Evolutionary conservation across 2,113 vertebrate genomes (phyloP), one percentile per base, ranked within the genome.

Genomic region (Scartelaos histophorus): DNA sequence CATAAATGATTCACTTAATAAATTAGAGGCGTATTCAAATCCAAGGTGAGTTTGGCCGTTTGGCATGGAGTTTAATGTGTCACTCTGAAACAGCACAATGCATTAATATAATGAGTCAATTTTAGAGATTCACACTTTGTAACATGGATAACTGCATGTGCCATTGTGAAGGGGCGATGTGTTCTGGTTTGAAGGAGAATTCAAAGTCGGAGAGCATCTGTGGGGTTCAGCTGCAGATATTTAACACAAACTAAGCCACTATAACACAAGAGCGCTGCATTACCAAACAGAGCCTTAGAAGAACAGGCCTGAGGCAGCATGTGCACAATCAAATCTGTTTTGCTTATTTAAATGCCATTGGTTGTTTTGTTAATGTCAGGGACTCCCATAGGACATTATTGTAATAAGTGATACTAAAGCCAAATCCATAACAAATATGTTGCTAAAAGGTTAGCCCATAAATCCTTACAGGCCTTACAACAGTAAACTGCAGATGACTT

Each of bases 341-440:
- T 78, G 74, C 83, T 80, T 80, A 67, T 80, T 73, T 70, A 75
- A 89, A 91, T 85, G 81, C 79, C 78, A 88, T 60, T 67, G 62
- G 71, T 78, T 24, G 68, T 54, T 82, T 72, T 68, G 61, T 79
- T 83, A 85, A 88, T 83, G 79, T 46, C 84, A 87, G 58, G 0
- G 65, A 49, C 12, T 82, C 85, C 81, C 69, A 49, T 35, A 78
- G 67, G 64, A 70, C 67, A 58, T 7, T 0, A 25, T n/a, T 80
- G 74, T 61, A 80, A 51, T 67, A 70, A 71, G 43, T 47, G 56
- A 34, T 61, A 58, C 5, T 74, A 72, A 67, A 58, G 68, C 72
- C 60, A 80, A 51, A 38, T 64, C 67, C 7, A 19, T 38, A 66
- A 65, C 62, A 71, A 78, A 80, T 70, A 53, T 49, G 67, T 25